phyloP scores from a whole-genome alignment of 2,113 vertebrate genomes.

The Thamnophis sirtalis region DNA sequence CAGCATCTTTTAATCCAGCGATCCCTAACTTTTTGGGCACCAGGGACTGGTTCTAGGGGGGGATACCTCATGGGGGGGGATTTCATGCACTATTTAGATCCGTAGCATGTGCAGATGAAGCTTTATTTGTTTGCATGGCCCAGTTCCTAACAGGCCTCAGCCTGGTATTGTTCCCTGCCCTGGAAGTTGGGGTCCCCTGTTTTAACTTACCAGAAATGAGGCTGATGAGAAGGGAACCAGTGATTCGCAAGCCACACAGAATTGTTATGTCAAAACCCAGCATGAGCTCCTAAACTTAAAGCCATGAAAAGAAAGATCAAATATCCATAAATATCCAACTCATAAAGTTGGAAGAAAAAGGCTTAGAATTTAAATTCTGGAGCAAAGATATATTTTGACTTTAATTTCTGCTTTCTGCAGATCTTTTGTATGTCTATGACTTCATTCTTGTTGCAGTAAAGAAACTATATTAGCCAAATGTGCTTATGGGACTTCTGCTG shows the following conservation, averaged over 20 bases:
- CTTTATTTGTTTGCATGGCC: not conserved
- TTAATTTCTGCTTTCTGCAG: not conserved
- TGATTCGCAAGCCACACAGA: not conserved
- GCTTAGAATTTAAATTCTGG: not conserved
- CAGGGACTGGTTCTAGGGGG: not conserved
- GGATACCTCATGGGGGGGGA: not conserved
- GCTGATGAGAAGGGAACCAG: not conserved
- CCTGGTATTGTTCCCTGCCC: no score
- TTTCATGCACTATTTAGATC: not conserved
- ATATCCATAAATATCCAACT: not conserved
- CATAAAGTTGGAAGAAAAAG: not conserved
- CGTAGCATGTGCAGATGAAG: not conserved
- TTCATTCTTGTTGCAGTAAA: not conserved
- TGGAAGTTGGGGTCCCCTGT: not conserved
- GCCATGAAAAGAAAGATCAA: not conserved
- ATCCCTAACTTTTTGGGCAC: not conserved
- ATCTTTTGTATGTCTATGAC: not conserved
- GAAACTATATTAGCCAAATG: not conserved
- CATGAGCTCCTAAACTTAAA: not conserved
- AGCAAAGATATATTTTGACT: not conserved
- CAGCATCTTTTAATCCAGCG: not conserved
- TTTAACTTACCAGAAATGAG: not conserved
- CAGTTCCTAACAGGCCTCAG: not conserved
- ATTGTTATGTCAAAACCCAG: not conserved
- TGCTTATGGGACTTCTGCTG: not conserved